Conservation (phyloP, 2,797 vertebrate species). For the Sarcophilus harrisii region DNA sequence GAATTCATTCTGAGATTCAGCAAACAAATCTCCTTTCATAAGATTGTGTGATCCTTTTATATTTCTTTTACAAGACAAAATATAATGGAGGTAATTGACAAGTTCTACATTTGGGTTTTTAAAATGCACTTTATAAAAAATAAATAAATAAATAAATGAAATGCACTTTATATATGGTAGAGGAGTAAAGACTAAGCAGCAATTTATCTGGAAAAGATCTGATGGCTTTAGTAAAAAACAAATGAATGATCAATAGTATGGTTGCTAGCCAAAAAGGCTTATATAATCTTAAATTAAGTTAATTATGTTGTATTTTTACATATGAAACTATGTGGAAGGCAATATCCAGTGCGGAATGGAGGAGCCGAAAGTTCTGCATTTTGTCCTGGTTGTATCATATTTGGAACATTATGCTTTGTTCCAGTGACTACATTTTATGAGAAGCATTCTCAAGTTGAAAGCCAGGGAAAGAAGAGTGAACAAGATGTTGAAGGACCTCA, state of each 20-base stretch:
- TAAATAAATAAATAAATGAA: no score
- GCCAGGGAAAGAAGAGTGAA: background rate
- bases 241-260: background rate
- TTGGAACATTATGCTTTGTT: background rate
- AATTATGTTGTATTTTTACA: background rate
- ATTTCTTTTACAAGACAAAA: background rate
- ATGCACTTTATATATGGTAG: background rate
- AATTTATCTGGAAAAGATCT: background rate
- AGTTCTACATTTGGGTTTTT: background rate
- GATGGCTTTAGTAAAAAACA: background rate
- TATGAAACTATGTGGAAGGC: background rate
- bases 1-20: background rate
- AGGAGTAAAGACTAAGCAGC: background rate
- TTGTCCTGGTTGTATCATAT: background rate
- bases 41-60: background rate
- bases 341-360: background rate
- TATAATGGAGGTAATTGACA: background rate
- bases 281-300: background rate
- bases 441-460: background rate
- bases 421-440: background rate
- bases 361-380: background rate
- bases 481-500: background rate
- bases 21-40: background rate
- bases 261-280: background rate
- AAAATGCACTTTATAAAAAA: background rate